A percentile compares a stretch with the other conserved stretches of the same genome.
Conservation (phyloP, 2,113 vertebrate genomes). For the Oryzias melastigma region DNA sequence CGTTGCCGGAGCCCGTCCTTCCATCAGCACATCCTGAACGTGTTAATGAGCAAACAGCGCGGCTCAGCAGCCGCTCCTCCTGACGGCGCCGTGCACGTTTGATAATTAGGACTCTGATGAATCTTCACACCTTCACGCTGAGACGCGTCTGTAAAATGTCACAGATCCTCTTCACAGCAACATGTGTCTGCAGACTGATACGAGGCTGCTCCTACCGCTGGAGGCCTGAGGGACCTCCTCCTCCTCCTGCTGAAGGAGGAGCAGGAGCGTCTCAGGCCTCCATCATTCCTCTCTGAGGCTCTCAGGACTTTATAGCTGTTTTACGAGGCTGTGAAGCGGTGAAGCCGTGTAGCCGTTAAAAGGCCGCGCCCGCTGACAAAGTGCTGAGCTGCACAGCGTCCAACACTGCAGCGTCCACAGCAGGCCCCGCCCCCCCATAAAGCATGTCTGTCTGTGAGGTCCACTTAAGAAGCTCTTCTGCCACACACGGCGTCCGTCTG, state of each 20-base stretch:
- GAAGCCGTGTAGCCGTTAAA: conserved; percentile 63
- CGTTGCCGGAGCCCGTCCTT: conserved; percentile 46
- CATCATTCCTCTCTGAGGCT: conserved; percentile 57
- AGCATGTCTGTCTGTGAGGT: conserved; percentile 50
- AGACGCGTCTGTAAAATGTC: conserved; percentile 19
- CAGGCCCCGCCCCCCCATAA: conserved; percentile 24
- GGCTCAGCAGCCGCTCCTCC: conserved; percentile 61
- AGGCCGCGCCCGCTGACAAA: conserved; percentile 38
- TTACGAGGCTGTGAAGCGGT: conserved; percentile 63
- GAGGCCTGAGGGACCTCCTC: too few relatives aligned
- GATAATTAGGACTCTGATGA: conserved; percentile 78
- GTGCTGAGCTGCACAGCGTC: conserved; percentile 35
- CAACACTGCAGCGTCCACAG: conserved; percentile 16
- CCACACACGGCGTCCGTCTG: conserved; percentile 21
- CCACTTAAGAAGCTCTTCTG: conserved; percentile 47
- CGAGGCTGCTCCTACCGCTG: too few relatives aligned
- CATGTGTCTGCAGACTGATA: too few relatives aligned
- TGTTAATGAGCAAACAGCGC: conserved; percentile 87
- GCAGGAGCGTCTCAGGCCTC: conserved; percentile 32
- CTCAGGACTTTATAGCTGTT: conserved; percentile 70
- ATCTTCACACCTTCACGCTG: conserved; percentile 53
- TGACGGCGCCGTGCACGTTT: conserved; percentile 71
- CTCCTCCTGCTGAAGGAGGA: background rate
- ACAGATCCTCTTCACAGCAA: too few relatives aligned
- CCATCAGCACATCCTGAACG: conserved; percentile 67